Percentiles rank a stretch among this genome's conserved stretches.
These are phyloP conservation scores for Melangyna quadrimaculata DNA, from an alignment of 2,888 invertebrate species.

Conservation along the genomic window DNA sequence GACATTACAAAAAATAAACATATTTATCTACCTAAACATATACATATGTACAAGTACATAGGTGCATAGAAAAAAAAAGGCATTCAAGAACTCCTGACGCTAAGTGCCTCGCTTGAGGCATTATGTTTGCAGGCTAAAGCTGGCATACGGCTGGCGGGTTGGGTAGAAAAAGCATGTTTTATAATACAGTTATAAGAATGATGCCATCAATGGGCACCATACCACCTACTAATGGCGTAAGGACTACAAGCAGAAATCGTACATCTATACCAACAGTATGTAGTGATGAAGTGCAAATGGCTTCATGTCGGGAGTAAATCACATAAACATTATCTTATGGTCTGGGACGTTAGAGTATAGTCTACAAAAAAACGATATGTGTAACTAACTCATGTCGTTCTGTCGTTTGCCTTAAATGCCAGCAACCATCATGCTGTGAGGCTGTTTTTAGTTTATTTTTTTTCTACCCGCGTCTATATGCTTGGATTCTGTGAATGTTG, in stretches of 20 bases:
- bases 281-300: constrained; percentile 28
- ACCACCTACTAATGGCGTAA: neutral
- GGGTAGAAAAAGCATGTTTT: constrained; percentile 31
- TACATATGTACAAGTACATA: neutral
- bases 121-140: constrained; percentile 16
- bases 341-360: neutral
- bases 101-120: constrained; percentile 40
- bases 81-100: neutral
- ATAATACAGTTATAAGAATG: constrained; percentile 46
- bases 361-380: neutral
- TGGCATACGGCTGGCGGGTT: neutral
- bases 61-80: neutral
- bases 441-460: neutral
- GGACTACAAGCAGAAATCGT: constrained; percentile 25
- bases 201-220: constrained; percentile 7
- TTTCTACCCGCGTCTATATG: neutral
- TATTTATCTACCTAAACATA: neutral
- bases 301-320: constrained; percentile 41
- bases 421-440: neutral
- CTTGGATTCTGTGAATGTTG: neutral
- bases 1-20: neutral
- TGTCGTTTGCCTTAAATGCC: constrained; percentile 12
- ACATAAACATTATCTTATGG: constrained; percentile 37
- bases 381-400: constrained; percentile 21
- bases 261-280: neutral